These are phyloP conservation scores for Endotricha flammealis DNA, from an alignment of 2,888 invertebrate species.

Conservation along the genomic window DNA sequence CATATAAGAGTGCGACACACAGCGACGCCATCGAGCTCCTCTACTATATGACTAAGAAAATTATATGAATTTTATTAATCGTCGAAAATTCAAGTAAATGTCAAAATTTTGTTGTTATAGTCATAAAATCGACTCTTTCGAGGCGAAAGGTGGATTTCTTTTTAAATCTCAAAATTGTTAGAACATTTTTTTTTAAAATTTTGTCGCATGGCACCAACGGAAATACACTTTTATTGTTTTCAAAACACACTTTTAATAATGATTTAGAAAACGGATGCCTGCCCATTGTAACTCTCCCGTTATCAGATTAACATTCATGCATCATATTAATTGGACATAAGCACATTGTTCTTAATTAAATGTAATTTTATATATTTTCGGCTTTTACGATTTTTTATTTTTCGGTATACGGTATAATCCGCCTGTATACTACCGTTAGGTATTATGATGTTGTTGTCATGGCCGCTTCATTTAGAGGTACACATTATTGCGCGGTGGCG, in stretches of 20 bases:
- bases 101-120: too few relatives aligned
- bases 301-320: conserved; percentile 36
- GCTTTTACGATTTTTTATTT: conserved; percentile 10
- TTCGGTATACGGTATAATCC: conserved; percentile 7
- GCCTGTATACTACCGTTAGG: background rate
- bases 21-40: too few relatives aligned
- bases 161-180: too few relatives aligned
- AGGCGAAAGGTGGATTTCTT: too few relatives aligned
- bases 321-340: conserved; percentile 43
- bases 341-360: conserved; percentile 44
- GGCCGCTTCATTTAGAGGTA: background rate
- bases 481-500: too few relatives aligned
- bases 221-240: conserved; percentile 25
- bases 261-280: conserved; percentile 36
- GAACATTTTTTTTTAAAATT: too few relatives aligned
- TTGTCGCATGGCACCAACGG: conserved; percentile 12
- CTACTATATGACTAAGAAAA: too few relatives aligned
- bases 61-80: too few relatives aligned
- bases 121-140: too few relatives aligned
- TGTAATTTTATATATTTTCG: conserved; percentile 16
- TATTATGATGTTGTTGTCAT: background rate
- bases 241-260: conserved; percentile 22
- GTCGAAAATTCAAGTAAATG: too few relatives aligned
- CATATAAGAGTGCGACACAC: too few relatives aligned
- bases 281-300: conserved; percentile 29